These are phyloP conservation scores for Sycophila sp. DNA, from an alignment of 1,140 invertebrate species.

Conservation along the genomic window DNA sequence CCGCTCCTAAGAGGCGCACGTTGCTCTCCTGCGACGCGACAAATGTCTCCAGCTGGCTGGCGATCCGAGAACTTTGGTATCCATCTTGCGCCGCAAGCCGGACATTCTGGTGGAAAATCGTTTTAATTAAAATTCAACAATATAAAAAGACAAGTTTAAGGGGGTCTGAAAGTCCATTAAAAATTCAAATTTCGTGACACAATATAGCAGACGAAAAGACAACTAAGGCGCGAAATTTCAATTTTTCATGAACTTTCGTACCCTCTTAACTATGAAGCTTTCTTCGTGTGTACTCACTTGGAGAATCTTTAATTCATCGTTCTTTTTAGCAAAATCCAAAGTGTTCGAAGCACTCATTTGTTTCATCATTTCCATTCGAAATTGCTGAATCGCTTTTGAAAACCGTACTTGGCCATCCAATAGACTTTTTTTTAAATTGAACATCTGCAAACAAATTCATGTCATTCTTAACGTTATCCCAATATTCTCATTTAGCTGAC, in stretches of 20 bases:
- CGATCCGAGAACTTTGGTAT: slow-evolving; percentile 49
- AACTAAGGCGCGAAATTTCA: too few species aligned
- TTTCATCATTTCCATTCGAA: slow-evolving; percentile 47
- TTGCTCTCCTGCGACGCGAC: slow-evolving; percentile 52
- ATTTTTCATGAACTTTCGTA: too few species aligned
- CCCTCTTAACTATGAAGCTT: too few species aligned
- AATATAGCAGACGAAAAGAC: too few species aligned
- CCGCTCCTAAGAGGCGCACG: slow-evolving; percentile 40
- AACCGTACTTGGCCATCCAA: slow-evolving; percentile 55
- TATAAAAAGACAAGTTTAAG: too few species aligned
- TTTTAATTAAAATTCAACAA: too few species aligned
- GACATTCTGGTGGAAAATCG: slow-evolving; percentile 48
- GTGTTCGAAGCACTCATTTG: slow-evolving; percentile 28
- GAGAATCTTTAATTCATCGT: slow-evolving; percentile 28
- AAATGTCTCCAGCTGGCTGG: slow-evolving; percentile 57
- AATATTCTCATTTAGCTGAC: too few species aligned
- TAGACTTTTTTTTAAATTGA: slow-evolving; percentile 48
- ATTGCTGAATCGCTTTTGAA: slow-evolving; percentile 49
- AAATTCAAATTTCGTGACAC: too few species aligned
- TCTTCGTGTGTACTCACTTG: too few species aligned
- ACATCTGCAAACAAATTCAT: slow-evolving; percentile 48
- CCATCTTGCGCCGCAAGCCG: slow-evolving; percentile 51
- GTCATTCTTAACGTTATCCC: too few species aligned
- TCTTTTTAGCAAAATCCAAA: slow-evolving; percentile 33
- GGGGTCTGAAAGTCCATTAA: too few species aligned